These are phyloP conservation scores for Colossoma macropomum DNA, from an alignment of 2,113 vertebrate genomes.

Conservation along the genomic window DNA sequence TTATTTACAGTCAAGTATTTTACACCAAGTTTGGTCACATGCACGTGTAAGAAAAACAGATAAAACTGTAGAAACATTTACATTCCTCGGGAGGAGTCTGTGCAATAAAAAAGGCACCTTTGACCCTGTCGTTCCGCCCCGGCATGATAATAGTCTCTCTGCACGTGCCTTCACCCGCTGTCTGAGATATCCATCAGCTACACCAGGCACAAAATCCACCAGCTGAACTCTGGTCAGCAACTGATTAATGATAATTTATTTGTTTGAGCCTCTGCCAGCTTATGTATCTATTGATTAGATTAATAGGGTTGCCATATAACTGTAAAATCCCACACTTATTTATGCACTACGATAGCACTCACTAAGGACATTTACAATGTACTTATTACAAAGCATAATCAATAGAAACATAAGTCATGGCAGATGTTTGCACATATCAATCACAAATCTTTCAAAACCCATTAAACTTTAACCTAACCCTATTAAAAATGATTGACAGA, in stretches of 20 bases:
- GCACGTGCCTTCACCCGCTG: slow-evolving; percentile 4
- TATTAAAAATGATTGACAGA: not conserved
- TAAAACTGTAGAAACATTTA: slow-evolving; percentile 72
- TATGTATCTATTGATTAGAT: slow-evolving; percentile 7
- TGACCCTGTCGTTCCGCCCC: slow-evolving; percentile 67
- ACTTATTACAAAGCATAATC: not conserved
- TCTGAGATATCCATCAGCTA: slow-evolving; percentile 12
- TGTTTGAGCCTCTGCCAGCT: not conserved
- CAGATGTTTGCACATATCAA: not conserved
- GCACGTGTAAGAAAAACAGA: slow-evolving; percentile 64
- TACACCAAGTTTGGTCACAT: slow-evolving; percentile 73
- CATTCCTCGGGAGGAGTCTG: slow-evolving; percentile 71
- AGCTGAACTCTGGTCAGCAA: slow-evolving; percentile 9
- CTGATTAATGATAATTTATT: not conserved
- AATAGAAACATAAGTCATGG: not conserved
- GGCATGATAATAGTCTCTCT: slow-evolving; percentile 21
- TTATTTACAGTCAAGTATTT: slow-evolving; percentile 74
- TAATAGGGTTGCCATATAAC: slow-evolving; percentile 33
- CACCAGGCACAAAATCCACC: not conserved
- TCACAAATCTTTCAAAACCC: not conserved
- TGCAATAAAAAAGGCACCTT: slow-evolving; percentile 75
- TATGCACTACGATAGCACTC: not conserved
- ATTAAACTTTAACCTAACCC: not conserved
- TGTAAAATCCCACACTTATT: not conserved
- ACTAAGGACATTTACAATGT: not conserved